Conservation (phyloP, 2,113 vertebrate species). For the Felis chaus region DNA sequence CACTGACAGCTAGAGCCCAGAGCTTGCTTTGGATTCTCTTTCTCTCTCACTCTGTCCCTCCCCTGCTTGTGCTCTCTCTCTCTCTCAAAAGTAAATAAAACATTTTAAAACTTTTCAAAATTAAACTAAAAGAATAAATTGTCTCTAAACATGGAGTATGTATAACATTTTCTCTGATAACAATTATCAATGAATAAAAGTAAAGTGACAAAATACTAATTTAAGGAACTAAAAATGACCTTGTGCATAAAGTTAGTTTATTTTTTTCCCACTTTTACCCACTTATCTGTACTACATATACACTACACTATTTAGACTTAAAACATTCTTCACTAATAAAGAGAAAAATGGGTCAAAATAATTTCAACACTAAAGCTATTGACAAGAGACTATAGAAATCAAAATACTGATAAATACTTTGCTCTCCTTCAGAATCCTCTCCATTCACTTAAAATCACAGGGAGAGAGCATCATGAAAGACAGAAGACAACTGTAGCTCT, state of each 20-base stretch:
- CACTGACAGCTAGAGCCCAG: no score
- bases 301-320: not conserved
- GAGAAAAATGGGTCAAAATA: slow-evolving; percentile 33
- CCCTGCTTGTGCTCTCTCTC: no score
- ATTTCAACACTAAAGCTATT: slow-evolving; percentile 48
- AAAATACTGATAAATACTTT: slow-evolving; percentile 52
- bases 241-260: not conserved
- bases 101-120: no score
- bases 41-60: no score
- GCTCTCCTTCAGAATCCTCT: not conserved
- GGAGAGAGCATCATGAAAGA: not conserved
- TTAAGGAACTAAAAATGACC: not conserved
- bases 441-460: slow-evolving; percentile 16
- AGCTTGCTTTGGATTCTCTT: no score
- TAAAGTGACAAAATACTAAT: not conserved
- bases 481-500: not conserved
- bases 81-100: no score
- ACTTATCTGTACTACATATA: not conserved
- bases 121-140: not conserved
- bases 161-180: slow-evolving; percentile 4
- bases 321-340: not conserved
- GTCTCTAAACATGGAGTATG: not conserved
- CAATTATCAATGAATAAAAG: slow-evolving; percentile 3
- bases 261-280: not conserved
- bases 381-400: not conserved